These are phyloP conservation scores for Anisognathus igniventris DNA, from an alignment of 2,797 vertebrate species.

Conservation along the genomic window DNA sequence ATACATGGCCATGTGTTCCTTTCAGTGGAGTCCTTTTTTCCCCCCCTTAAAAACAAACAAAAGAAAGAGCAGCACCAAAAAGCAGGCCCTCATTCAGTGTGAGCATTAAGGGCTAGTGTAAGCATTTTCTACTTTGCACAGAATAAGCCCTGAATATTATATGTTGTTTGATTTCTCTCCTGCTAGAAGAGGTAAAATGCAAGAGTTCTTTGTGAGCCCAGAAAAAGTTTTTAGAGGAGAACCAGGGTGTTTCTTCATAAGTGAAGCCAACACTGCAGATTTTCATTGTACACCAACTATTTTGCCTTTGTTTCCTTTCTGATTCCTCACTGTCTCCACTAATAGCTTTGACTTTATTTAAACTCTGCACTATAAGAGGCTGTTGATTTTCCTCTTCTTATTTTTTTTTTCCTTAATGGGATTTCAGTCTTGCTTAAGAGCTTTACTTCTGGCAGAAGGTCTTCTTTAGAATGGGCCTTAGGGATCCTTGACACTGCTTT, in stretches of 20 bases:
- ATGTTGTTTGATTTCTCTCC: background rate
- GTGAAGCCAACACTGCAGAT: background rate
- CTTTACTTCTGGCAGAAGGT: background rate
- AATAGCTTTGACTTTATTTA: background rate
- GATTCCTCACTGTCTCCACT: background rate
- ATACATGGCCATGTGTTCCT: background rate
- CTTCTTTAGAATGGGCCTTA: background rate
- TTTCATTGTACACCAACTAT: background rate
- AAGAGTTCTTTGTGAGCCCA: background rate
- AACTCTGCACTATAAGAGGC: background rate
- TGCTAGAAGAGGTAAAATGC: background rate
- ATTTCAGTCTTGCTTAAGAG: background rate
- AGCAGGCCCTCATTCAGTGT: background rate
- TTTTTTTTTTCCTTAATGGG: background rate
- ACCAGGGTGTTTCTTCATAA: background rate
- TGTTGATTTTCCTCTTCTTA: background rate
- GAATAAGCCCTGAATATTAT: background rate
- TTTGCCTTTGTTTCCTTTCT: background rate
- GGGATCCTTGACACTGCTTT: background rate
- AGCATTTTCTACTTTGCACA: background rate
- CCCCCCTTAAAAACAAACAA: background rate
- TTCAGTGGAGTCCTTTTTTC: background rate
- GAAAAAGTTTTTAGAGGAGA: background rate
- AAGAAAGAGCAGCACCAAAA: background rate
- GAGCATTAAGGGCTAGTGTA: background rate